These are phyloP conservation scores for Colius striatus DNA, from an alignment of 2,113 vertebrate species.

Conservation along the genomic window DNA sequence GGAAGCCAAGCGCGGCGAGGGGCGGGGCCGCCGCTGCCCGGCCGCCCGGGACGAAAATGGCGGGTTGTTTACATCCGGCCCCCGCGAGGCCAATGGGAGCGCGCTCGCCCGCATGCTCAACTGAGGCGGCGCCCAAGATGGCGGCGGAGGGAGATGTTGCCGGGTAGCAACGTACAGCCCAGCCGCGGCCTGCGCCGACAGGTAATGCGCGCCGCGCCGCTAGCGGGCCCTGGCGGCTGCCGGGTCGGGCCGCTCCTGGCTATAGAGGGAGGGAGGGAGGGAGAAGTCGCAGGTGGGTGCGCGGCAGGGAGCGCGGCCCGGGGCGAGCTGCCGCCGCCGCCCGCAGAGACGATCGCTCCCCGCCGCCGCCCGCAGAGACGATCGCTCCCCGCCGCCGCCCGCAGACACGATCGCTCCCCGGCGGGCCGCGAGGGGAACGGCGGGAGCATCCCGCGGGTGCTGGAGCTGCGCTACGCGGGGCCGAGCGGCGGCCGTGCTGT, in stretches of 20 bases:
- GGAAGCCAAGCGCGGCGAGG: neutral
- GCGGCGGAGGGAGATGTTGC: neutral
- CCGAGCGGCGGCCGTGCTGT: neutral
- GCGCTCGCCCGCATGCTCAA: neutral
- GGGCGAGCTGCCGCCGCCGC: too few relatives aligned
- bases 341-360: neutral
- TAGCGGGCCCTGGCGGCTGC: neutral
- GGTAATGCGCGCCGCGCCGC: neutral
- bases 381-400: too few relatives aligned
- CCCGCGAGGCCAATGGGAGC: constrained; percentile 46
- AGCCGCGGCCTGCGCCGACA: neutral
- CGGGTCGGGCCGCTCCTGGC: neutral
- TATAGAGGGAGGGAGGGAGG: neutral
- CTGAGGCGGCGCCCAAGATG: constrained; percentile 37
- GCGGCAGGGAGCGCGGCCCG: neutral
- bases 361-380: too few relatives aligned
- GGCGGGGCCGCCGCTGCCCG: neutral
- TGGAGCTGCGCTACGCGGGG: neutral
- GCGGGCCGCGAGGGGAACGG: neutral
- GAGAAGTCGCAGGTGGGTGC: neutral
- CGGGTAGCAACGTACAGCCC: neutral
- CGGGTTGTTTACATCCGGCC: constrained; percentile 15
- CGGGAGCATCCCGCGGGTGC: neutral
- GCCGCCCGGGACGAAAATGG: neutral
- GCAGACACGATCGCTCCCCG: too few relatives aligned